These are phyloP conservation scores for Phrynocephalus guinanensis DNA, from an alignment of 2,797 vertebrate genomes.

Conservation along the genomic window DNA sequence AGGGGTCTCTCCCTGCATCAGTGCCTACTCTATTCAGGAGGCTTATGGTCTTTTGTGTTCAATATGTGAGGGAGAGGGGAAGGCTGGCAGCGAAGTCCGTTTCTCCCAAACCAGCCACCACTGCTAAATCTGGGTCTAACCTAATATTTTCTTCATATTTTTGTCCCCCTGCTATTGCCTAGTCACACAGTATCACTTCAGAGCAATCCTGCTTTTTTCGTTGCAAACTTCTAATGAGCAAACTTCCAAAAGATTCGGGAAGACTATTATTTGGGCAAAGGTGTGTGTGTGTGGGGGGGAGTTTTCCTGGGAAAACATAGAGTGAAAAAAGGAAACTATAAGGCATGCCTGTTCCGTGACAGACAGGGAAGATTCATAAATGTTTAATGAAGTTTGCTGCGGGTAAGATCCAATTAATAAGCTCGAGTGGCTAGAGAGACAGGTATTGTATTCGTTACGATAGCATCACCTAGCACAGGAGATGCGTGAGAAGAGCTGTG, in stretches of 20 bases:
- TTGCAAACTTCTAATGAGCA: not conserved
- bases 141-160: not conserved
- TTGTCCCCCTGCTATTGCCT: not conserved
- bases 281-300: no score
- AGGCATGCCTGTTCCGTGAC: constrained; percentile 36
- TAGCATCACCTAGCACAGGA: constrained; percentile 81
- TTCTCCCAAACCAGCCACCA: not conserved
- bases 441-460: constrained; percentile 79
- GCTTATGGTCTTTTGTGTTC: not conserved
- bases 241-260: constrained; percentile 7
- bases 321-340: not conserved
- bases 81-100: not conserved
- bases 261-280: not conserved
- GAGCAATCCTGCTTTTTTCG: accelerated
- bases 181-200: accelerated
- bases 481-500: constrained; percentile 63
- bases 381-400: constrained; percentile 83
- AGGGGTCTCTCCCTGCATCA: not conserved
- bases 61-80: no score
- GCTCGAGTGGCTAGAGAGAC: constrained; percentile 69
- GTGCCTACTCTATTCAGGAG: not conserved
- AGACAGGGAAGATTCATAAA: constrained; percentile 75
- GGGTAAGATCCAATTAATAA: constrained; percentile 78
- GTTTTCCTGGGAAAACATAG: not conserved
- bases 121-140: not conserved